Evolutionary conservation across 2,113 vertebrate species (phyloP).

Genomic region (Hoplias malabaricus): DNA sequence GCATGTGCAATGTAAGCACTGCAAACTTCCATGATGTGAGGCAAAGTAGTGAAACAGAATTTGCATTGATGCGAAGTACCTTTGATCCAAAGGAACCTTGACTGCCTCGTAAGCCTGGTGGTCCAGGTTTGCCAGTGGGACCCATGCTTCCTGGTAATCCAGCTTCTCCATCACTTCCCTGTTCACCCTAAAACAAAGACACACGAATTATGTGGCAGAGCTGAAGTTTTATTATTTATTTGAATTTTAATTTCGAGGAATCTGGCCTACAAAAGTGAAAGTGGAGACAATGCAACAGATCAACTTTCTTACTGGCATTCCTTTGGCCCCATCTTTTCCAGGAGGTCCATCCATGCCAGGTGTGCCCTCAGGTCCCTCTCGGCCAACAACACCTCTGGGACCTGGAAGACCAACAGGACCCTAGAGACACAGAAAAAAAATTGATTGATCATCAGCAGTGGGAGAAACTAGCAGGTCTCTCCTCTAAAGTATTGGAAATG

Average conservation of each 20-base stretch:
- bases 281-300: neutral
- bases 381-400: slow-evolving; percentile 85
- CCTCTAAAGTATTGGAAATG: neutral
- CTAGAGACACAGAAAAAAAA: slow-evolving; percentile 62
- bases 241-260: neutral
- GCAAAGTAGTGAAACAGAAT: neutral
- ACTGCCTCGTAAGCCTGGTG: slow-evolving; percentile 84
- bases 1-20: neutral
- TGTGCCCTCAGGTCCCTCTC: slow-evolving; percentile 84
- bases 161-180: slow-evolving; percentile 84
- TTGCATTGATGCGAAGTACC: slow-evolving; percentile 65
- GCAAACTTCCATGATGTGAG: neutral
- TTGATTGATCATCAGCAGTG: neutral
- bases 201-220: neutral
- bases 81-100: slow-evolving; percentile 91
- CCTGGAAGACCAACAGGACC: slow-evolving; percentile 84
- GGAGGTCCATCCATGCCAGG: slow-evolving; percentile 80
- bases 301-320: slow-evolving; percentile 74
- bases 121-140: slow-evolving; percentile 78
- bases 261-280: neutral
- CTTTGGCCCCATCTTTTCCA: slow-evolving; percentile 81
- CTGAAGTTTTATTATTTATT: no score
- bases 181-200: slow-evolving; percentile 81
- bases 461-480: neutral
- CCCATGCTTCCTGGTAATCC: slow-evolving; percentile 81